Conservation (phyloP, 2,888 invertebrate species). For the Andrena marginata region DNA sequence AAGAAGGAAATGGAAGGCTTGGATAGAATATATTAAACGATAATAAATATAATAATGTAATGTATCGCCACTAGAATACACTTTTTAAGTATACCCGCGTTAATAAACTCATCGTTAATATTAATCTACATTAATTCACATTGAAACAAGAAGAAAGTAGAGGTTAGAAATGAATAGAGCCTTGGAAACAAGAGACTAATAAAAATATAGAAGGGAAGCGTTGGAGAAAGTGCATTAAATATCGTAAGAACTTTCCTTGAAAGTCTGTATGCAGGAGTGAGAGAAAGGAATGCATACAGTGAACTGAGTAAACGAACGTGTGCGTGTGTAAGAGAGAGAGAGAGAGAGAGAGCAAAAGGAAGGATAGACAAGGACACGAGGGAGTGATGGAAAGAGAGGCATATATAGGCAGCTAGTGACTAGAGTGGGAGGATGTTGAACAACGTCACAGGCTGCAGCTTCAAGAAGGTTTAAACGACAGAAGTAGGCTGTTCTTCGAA, state of each 20-base stretch:
- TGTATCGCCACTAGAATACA: not conserved
- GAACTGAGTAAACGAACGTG: not conserved
- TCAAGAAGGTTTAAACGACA: conserved; percentile 50
- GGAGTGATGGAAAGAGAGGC: not conserved
- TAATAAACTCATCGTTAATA: conserved; percentile 15
- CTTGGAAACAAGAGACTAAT: not conserved
- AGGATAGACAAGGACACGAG: not conserved
- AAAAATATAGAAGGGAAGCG: not conserved
- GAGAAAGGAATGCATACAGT: not conserved
- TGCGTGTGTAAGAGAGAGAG: not conserved
- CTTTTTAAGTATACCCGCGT: conserved; percentile 1
- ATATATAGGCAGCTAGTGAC: not conserved
- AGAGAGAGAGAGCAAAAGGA: not conserved
- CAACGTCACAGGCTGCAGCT: conserved; percentile 57
- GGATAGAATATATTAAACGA: conserved; percentile 79
- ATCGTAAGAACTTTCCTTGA: not conserved
- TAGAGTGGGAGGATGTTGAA: conserved; percentile 23
- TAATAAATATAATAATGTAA: conserved; percentile 34
- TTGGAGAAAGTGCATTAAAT: not conserved
- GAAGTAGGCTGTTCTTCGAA: conserved; percentile 40
- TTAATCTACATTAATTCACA: conserved; percentile 2
- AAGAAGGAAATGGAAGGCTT: conserved; percentile 84
- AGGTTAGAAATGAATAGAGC: not conserved
- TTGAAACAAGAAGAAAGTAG: not conserved
- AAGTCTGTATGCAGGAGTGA: not conserved